Base-by-base conservation (phyloP, 2,797 vertebrate genomes). In the Novumbra hubbsi region DNA sequence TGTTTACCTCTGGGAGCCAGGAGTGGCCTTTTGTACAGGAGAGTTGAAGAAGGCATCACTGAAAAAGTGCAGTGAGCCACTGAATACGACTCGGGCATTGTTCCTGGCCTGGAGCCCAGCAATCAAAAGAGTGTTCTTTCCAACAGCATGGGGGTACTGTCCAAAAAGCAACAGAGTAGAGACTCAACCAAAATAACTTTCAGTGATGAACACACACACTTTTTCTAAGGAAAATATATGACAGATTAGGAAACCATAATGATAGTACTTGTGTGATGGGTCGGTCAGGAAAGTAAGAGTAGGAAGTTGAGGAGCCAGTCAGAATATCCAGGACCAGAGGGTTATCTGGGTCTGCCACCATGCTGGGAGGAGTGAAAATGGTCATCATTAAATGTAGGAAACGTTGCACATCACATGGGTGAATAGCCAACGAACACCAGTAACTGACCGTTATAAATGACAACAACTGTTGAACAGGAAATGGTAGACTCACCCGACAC, bases 291-390 rank as follows among this genome's bases (percentile, higher is more conserved):
- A 98, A 99, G 89, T 94, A 99, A 67, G 97, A 98, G 83, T 99
- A 99, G 0, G 97, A 95, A 1, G 98, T 99, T 0, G 98, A 99
- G 11, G 98, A 98, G 62, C 97, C 98, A 0, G 98, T 99, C 32
- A 99, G 94, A 83, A 99, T 98, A 82, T 99, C 98, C 87, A 99
- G 85, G 11, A 99, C 98, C 60, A 99, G 91, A 0, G 97, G 96
- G 76, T 99, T 99, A 73, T 99, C 97, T 0, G 97, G 97, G 83
- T 99, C 98, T 6, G 98, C 98, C 84, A 99, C 98, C 97, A 99
- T 99, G 78, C 98, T 95, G 73, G 16, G 30, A 15, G 41, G 76
- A 6, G 41, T 21, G 71, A 73, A 21, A 52, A 74, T 41, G 28
- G 17, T 7, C 4, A n/a, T 57, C 32, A 16, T 19, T 38, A 24